Base-by-base conservation (phyloP, 2,797 vertebrate species). In the Bradypodion pumilum region DNA sequence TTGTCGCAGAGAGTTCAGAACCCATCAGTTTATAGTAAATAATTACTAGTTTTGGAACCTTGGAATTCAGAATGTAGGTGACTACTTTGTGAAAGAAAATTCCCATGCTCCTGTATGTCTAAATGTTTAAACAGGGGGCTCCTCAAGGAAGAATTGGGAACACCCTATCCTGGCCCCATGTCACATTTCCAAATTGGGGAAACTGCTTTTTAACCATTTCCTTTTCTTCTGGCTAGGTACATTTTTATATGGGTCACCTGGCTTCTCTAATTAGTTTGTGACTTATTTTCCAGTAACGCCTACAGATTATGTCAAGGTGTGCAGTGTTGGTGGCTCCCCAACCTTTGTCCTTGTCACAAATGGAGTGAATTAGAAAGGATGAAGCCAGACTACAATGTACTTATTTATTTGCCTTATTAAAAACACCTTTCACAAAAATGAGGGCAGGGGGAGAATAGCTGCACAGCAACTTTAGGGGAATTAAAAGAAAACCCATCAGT, bases 191-290 rank as follows among this genome's bases (percentile, higher is more conserved):
- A 69, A 32, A 16, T 79, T 35, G 60, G 21, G 27, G 35, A 73
- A 59, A 74, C 15, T 19, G 77, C 40, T 72, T 56, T 82, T 85
- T 78, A 80, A 74, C 70, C 60, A 27, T 68, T 85, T 80, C 84
- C 62, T 80, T 78, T 60, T 80, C 69, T n/a, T 80, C 35, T 85
- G 72, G n/a, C 72, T 85, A 27, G n/a, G 62, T 74, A 44, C 62
- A 74, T 65, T 80, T 85, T 85, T 80, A 80, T 80, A 66, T 74
- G 60, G 63, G 78, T 80, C 78, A 85, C 72, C 72, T 80, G 84
- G 84, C 40, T 63, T 46, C 40, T 75, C 73, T 85, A 80, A 80
- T 59, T 68, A 66, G 42, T 49, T 59, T 42, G 78, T 80, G 70
- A 59, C 56, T 80, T 68, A 44, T 32, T 66, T 66, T 74, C 60